phyloP scores from a whole-genome alignment of 2,113 vertebrate genomes.

The Ochotona princeps region DNA sequence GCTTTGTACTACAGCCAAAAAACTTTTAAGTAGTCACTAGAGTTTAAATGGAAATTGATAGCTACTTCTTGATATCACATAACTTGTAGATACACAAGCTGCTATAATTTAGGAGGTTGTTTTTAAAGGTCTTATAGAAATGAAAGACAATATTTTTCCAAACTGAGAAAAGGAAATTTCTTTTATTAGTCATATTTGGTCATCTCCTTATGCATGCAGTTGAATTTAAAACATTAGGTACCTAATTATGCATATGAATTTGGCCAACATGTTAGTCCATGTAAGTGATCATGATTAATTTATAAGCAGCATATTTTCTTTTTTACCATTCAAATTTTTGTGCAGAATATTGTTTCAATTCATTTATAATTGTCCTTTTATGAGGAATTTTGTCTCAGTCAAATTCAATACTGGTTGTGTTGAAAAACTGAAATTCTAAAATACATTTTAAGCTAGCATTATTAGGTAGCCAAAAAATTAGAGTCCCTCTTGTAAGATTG shows the following conservation, averaged over 20 bases:
- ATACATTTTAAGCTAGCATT: background rate
- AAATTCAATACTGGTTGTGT: constrained; percentile 19
- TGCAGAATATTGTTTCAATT: constrained; percentile 50
- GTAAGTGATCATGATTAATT: constrained; percentile 48
- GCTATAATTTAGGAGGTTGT: constrained; percentile 49
- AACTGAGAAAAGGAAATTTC: background rate
- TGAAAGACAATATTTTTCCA: constrained; percentile 50
- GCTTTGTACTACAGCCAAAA: constrained; percentile 18
- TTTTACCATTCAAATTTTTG: constrained; percentile 32
- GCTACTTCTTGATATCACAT: background rate
- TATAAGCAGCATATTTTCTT: background rate
- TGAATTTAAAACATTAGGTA: constrained; percentile 58
- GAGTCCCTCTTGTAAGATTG: background rate
- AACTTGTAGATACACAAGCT: constrained; percentile 21
- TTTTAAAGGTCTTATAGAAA: constrained; percentile 60
- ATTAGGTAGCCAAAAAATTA: constrained; percentile 1
- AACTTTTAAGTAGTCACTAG: background rate
- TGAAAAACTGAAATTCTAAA: constrained; percentile 29
- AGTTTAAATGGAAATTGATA: constrained; percentile 37
- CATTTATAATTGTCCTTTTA: background rate
- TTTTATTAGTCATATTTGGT: background rate
- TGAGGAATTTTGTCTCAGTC: constrained; percentile 28
- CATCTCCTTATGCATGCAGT: background rate
- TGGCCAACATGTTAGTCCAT: constrained; percentile 44
- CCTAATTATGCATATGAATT: constrained; percentile 32